Conservation (phyloP, 2,888 invertebrate genomes). For the Dyspetes luteomarginatus region DNA sequence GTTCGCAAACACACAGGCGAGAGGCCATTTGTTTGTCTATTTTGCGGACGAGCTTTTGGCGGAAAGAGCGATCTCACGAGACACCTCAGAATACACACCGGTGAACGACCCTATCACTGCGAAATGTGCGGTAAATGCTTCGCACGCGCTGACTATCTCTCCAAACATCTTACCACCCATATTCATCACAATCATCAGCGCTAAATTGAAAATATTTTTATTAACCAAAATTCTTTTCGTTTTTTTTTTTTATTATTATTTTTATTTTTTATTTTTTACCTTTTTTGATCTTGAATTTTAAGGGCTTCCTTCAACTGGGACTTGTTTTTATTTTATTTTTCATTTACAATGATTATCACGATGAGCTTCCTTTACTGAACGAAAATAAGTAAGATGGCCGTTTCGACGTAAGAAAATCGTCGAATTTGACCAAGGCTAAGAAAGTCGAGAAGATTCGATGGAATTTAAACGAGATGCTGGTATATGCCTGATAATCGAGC, state of each 20-base stretch:
- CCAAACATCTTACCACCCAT: constrained; percentile 95
- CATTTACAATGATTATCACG: background rate
- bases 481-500: constrained; percentile 5
- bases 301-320: background rate
- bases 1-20: constrained; percentile 95
- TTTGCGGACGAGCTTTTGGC: constrained; percentile 94
- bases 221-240: background rate
- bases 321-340: background rate
- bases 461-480: no score
- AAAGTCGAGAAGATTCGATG: background rate
- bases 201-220: no score
- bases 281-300: background rate
- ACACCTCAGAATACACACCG: constrained; percentile 94
- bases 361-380: constrained; percentile 41
- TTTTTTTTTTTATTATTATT: background rate
- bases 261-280: background rate
- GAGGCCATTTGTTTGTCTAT: constrained; percentile 95
- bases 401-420: background rate
- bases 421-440: background rate
- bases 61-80: constrained; percentile 95
- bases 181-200: constrained; percentile 92
- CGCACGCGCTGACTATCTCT: constrained; percentile 94
- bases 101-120: constrained; percentile 95
- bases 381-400: background rate
- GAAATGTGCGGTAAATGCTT: constrained; percentile 97